phyloP scores from a whole-genome alignment of 2,113 vertebrate genomes.

The Cairina moschata region DNA sequence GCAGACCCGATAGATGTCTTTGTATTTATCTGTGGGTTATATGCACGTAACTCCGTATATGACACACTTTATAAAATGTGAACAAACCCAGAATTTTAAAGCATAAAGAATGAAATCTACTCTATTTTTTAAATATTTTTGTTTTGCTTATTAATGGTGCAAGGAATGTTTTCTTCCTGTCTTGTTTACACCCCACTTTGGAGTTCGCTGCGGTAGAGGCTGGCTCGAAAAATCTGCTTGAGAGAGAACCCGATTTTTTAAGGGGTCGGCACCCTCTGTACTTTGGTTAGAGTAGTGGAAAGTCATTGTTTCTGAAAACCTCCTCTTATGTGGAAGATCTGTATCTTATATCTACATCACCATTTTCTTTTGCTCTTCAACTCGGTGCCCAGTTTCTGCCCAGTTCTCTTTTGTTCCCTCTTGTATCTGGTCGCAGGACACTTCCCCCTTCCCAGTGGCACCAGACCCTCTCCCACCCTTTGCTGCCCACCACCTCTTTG shows the following conservation, averaged over 20 bases:
- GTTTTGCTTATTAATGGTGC: background rate
- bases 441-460: background rate
- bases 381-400: background rate
- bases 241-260: background rate
- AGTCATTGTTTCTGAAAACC: background rate
- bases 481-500: background rate
- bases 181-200: rapidly evolving
- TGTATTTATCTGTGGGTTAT: no score
- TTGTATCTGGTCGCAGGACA: rapidly evolving
- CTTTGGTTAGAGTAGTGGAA: background rate
- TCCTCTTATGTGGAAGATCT: background rate
- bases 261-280: background rate
- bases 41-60: no score
- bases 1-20: no score
- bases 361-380: background rate
- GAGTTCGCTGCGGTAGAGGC: background rate
- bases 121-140: no score
- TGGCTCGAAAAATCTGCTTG: rapidly evolving
- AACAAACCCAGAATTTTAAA: no score
- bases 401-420: rapidly evolving
- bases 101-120: no score
- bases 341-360: no score
- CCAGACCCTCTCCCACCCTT: background rate
- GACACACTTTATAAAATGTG: no score
- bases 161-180: background rate